Conservation (phyloP, 2,797 vertebrate genomes). For the Onychomys leucogaster region DNA sequence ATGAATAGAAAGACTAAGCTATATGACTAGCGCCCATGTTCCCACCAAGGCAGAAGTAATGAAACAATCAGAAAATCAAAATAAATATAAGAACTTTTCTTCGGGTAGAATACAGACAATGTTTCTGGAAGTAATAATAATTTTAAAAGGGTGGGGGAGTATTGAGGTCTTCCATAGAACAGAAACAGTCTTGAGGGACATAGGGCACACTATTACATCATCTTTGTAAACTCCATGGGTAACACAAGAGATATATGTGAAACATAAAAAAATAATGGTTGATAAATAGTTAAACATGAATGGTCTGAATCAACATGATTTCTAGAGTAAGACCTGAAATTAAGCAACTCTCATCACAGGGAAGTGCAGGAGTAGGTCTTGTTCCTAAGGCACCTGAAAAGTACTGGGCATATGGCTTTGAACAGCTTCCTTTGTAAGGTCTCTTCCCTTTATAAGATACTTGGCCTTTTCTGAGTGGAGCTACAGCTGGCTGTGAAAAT, state of each 20-base stretch:
- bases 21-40: background rate
- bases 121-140: background rate
- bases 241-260: background rate
- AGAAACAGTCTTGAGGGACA: background rate
- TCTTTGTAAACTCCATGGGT: background rate
- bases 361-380: background rate
- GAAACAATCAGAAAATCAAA: conserved; percentile 2
- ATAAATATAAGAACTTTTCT: background rate
- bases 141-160: background rate
- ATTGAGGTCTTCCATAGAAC: background rate
- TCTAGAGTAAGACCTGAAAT: background rate
- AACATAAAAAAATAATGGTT: background rate
- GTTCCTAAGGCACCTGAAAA: conserved; percentile 50
- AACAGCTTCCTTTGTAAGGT: conserved; percentile 75
- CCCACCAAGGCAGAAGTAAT: conserved; percentile 8
- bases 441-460: conserved; percentile 80
- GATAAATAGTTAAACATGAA: background rate
- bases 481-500: conserved; percentile 83
- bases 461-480: conserved; percentile 80
- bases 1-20: background rate
- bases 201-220: background rate
- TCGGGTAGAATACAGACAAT: conserved; percentile 20
- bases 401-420: conserved; percentile 73
- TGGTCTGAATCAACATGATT: background rate
- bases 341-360: background rate